These are phyloP conservation scores for Paragorgia papillata DNA, from an alignment of 92 coral and sea anemone genomes.

Conservation along the genomic window DNA sequence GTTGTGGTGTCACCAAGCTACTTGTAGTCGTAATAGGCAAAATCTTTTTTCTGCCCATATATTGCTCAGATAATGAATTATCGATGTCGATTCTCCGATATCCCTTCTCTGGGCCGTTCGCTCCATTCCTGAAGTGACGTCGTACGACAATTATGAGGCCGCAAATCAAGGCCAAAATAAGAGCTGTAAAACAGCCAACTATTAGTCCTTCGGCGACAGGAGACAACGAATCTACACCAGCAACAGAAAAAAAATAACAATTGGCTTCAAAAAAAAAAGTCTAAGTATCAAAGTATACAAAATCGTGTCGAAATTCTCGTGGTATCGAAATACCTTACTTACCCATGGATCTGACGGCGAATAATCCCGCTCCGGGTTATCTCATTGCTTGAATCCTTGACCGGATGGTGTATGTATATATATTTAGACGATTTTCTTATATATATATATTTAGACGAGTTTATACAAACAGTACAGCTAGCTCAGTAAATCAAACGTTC, in stretches of 20 bases:
- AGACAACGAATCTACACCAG: neutral
- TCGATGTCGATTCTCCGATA: neutral
- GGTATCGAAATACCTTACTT: too few relatives aligned
- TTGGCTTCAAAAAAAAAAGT: too few relatives aligned
- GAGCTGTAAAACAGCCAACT: slow-evolving; percentile 2
- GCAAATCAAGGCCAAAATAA: slow-evolving; percentile 2
- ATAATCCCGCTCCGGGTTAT: too few relatives aligned
- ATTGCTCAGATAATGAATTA: neutral
- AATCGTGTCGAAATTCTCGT: too few relatives aligned
- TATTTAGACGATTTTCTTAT: too few relatives aligned
- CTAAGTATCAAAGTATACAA: too few relatives aligned
- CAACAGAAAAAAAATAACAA: neutral
- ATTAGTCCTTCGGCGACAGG: neutral
- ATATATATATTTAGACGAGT: too few relatives aligned
- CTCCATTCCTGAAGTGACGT: neutral
- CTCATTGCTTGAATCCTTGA: too few relatives aligned
- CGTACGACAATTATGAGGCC: neutral
- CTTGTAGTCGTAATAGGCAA: neutral
- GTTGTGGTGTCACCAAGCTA: neutral
- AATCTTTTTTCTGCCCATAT: neutral
- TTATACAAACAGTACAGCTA: too few relatives aligned
- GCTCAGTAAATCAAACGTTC: slow-evolving; percentile 1
- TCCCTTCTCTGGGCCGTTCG: neutral
- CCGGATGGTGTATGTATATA: too few relatives aligned
- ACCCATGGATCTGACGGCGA: too few relatives aligned